Base-by-base conservation (phyloP, 2,797 vertebrate species). In the Silurus lanzhouensis region DNA sequence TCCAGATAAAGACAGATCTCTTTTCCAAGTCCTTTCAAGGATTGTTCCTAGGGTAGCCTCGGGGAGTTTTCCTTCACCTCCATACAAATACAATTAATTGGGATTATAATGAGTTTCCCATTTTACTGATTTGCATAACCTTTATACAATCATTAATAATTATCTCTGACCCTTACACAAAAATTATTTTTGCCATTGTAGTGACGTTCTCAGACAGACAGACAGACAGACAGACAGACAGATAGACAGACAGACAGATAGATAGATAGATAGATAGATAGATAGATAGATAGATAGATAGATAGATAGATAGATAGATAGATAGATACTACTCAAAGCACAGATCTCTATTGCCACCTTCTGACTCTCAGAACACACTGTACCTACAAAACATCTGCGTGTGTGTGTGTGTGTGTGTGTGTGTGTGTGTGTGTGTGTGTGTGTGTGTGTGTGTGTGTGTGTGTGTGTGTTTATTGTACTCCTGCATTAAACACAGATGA, bases 341-440 rank as follows among this genome's bases (percentile, higher is more conserved):
- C 88, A 87, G 58, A 89, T 92, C 91, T 91, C 86, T 88, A 90
- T 83, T 87, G 92, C 93, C 88, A 89, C 89, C 91, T 83, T 91
- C 81, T 93, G 94, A 83, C 88, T 90, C 75, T 19, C 70, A 12
- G 3, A 25, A 38, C 38, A 61, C 27, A 77, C 17, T 2, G 14
- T 31, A 10, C 9, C 7, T 20, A 14, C 22, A 52, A 31, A 31
- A 31, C 31, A 31, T 31, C 31, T 31, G 31, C 1, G 31, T 31
- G 31, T 31, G 31, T 31, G 9, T 48, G 9, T 48, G 9, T 48
- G 9, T 48, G 9, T 48, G 9, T 48, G 48, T 48, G 9, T 48
- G 9, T 48, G 9, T 48, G 9, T 48, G 31, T 38, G 31, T 38
- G 38, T 38, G 38, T 38, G 38, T 38, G 31, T 38, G 31, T 38